Percentiles rank a stretch among this genome's conserved stretches.
These are phyloP conservation scores for Sitta carolinensis DNA, from an alignment of 2,797 vertebrate genomes.

Conservation along the genomic window DNA sequence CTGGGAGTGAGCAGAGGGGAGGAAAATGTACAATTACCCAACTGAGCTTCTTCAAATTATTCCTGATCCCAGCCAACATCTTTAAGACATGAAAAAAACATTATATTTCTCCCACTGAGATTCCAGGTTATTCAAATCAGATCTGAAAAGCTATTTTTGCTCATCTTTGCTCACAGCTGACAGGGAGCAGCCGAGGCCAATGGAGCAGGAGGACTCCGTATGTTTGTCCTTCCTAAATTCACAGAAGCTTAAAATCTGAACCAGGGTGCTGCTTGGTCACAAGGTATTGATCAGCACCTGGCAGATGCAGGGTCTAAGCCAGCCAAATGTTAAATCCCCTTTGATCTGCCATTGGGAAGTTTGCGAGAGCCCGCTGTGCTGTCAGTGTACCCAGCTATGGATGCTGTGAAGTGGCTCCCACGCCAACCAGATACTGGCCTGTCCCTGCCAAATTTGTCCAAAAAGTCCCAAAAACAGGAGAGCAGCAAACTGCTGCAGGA, in stretches of 20 bases:
- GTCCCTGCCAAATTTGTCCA: background rate
- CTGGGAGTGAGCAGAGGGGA: background rate
- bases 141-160: conserved; percentile 44
- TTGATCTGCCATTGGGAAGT: background rate
- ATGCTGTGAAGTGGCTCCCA: fast-evolving
- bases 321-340: background rate
- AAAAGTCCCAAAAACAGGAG: background rate
- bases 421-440: background rate
- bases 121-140: conserved; percentile 18
- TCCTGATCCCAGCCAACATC: background rate
- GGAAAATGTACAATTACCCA: background rate
- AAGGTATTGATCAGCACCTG: fast-evolving
- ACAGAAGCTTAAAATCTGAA: background rate
- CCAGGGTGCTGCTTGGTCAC: background rate
- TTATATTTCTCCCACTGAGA: background rate
- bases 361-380: background rate
- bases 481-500: background rate
- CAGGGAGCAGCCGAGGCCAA: conserved; percentile 25
- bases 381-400: fast-evolving
- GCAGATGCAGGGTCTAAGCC: background rate
- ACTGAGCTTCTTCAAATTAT: background rate
- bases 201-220: background rate
- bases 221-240: background rate
- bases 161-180: conserved; percentile 8
- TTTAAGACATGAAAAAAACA: background rate